phyloP scores from a whole-genome alignment of 2,888 invertebrate genomes.

The Stenodema calcarata region DNA sequence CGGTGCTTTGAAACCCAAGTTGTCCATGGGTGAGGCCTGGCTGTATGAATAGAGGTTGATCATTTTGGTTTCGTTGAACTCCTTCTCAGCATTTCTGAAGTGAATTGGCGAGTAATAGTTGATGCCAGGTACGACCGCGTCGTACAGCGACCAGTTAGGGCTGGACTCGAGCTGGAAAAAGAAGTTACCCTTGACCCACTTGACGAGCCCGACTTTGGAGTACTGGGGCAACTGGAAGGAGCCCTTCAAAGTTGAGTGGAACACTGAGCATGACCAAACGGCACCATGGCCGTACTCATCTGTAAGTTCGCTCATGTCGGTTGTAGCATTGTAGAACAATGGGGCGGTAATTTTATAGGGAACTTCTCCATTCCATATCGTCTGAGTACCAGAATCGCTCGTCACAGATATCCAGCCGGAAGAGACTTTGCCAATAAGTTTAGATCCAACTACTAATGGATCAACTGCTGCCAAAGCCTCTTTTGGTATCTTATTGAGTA shows the following conservation, averaged over 20 bases:
- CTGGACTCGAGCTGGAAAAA: constrained; percentile 52
- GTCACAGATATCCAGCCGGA: constrained; percentile 52
- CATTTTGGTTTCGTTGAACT: constrained; percentile 21
- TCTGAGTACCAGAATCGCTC: constrained; percentile 46
- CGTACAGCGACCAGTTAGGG: constrained; percentile 52
- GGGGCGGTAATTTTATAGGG: constrained; percentile 54
- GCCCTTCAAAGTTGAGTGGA: constrained; percentile 53
- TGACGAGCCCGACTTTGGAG: constrained; percentile 51
- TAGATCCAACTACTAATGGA: neutral
- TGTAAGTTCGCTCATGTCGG: constrained; percentile 36
- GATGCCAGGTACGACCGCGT: constrained; percentile 53
- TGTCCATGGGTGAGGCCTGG: constrained; percentile 1
- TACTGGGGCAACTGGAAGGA: constrained; percentile 54
- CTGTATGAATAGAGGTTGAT: constrained; percentile 7
- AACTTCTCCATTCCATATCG: constrained; percentile 55
- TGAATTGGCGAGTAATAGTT: constrained; percentile 53
- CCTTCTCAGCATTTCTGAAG: constrained; percentile 42
- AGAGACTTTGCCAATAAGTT: constrained; percentile 50
- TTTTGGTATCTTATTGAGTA: neutral
- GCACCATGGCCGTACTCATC: constrained; percentile 52
- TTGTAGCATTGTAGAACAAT: constrained; percentile 51
- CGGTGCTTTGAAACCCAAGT: constrained; percentile 44
- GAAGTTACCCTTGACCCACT: constrained; percentile 55
- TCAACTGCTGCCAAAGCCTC: neutral
- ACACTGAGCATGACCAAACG: constrained; percentile 54